These are phyloP conservation scores for Drosophila siamana DNA, from an alignment of 2,888 invertebrate genomes.

Conservation along the genomic window DNA sequence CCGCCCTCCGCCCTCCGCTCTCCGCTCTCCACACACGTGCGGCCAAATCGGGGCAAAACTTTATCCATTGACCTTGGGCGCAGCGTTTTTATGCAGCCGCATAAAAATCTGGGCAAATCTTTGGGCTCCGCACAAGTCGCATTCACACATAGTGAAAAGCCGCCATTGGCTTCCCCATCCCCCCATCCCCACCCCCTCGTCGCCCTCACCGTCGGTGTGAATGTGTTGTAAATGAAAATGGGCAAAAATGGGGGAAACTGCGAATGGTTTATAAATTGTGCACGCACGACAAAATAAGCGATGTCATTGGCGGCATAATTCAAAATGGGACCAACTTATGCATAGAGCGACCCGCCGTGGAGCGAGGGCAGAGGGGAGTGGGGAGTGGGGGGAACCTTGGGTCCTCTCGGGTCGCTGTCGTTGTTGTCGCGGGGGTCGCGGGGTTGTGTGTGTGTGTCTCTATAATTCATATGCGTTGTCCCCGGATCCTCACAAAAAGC, in stretches of 20 bases:
- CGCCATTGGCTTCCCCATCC: background rate
- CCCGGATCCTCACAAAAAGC: conserved; percentile 47
- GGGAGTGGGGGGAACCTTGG: background rate
- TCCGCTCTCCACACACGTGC: too few relatives aligned
- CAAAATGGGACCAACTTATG: conserved; percentile 47
- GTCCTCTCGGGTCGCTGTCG: background rate
- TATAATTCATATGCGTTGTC: conserved; percentile 65
- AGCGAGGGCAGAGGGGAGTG: background rate
- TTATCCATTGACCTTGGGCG: conserved; percentile 68
- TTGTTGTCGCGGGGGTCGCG: conserved; percentile 4
- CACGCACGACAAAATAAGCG: conserved; percentile 53
- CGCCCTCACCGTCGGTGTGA: too few relatives aligned
- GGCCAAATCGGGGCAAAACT: conserved; percentile 46
- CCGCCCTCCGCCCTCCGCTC: too few relatives aligned
- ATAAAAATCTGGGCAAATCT: conserved; percentile 40
- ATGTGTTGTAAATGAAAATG: conserved; percentile 8
- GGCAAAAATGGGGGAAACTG: conserved; percentile 31
- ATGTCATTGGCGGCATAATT: conserved; percentile 52
- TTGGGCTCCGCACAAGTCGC: too few relatives aligned
- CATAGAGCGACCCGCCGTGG: conserved; percentile 10
- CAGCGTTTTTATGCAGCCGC: conserved; percentile 46
- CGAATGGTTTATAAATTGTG: conserved; percentile 60
- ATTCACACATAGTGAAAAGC: conserved; percentile 44
- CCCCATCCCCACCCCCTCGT: background rate
- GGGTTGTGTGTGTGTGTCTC: conserved; percentile 37